Base-by-base conservation (phyloP, 2,113 vertebrate species). In the Ptilonorhynchus violaceus region DNA sequence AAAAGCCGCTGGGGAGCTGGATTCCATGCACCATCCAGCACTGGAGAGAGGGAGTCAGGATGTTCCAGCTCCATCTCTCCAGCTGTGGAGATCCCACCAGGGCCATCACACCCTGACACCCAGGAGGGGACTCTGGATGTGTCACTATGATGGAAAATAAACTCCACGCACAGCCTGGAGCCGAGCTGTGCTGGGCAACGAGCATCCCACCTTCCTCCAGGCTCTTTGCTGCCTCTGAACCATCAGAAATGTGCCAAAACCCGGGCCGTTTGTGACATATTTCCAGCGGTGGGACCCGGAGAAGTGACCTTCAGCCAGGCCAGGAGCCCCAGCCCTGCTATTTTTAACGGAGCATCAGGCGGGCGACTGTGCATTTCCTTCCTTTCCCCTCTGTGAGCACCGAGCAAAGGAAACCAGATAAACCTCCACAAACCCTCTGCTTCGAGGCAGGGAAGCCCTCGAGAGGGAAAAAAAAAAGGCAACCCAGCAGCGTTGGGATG, bases 361-460 rank as follows among this genome's bases (percentile, higher is more conserved):
- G 4, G 44, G 68, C 23, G 16, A 39, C 53, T 78, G 63, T 6
- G 39, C 28, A 59, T 91, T 97, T 96, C 97, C 97, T 97, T 97
- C 96, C 97, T 87, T 95, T 86, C 81, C 91, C 76, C 62, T 76
- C 13, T 4, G 6, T 15, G 47, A 83, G 73, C 0, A 7, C 68
- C 15, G 41, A 75, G 50, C 85, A 89, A 82, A 89, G 75, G 20
- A 85, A 94, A 52, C 31, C 79, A 77, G 88, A 93, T 18, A 80
- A 95, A 92, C 90, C 88, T 58, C 53, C 81, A 37, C 31, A 20
- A 78, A 63, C 37, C 58, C 73, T 83, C 59, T 2, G 2, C 87
- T 35, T 4, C 2, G 55, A 50, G 78, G 53, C 62, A 90, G 96
- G 92, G 92, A 93, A 96, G 63, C 64, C 88, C 88, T 66, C 0